phyloP scores from a whole-genome alignment of 2,888 invertebrate species.

The Brachyptera risi region DNA sequence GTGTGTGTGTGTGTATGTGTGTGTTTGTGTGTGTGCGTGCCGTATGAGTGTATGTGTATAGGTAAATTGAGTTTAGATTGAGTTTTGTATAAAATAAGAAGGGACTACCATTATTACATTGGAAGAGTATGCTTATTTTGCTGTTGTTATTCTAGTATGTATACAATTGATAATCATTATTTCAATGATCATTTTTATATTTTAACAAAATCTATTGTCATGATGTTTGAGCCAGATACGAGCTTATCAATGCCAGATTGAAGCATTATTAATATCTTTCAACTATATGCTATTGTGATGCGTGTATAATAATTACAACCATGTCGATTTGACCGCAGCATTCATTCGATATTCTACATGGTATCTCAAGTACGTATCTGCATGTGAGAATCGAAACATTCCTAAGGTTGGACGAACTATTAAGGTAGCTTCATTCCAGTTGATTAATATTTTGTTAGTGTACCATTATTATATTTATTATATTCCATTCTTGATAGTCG shows the following conservation, averaged over 20 bases:
- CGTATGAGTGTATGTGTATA: no score
- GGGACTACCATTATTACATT: no score
- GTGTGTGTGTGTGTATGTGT: no score
- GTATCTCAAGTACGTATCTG: background rate
- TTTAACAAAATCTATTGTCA: no score
- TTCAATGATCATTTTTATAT: background rate
- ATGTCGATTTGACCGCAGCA: no score
- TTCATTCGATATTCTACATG: background rate
- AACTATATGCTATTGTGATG: background rate
- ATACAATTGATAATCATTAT: background rate
- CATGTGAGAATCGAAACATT: conserved; percentile 6
- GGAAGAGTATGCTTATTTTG: no score
- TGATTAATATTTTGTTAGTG: conserved; percentile 2
- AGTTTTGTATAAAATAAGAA: no score
- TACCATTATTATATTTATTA: background rate
- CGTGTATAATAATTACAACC: background rate
- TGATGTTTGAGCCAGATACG: no score
- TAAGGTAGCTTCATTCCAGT: conserved; percentile 7
- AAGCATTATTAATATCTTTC: background rate
- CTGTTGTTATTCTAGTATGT: background rate
- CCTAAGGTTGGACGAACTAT: conserved; percentile 6
- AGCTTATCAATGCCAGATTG: background rate
- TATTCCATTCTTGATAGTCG: no score
- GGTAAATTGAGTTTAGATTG: no score
- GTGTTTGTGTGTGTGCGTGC: no score